These are phyloP conservation scores for Melanotaenia duboulayi DNA, from an alignment of 2,113 vertebrate genomes.

Conservation along the genomic window DNA sequence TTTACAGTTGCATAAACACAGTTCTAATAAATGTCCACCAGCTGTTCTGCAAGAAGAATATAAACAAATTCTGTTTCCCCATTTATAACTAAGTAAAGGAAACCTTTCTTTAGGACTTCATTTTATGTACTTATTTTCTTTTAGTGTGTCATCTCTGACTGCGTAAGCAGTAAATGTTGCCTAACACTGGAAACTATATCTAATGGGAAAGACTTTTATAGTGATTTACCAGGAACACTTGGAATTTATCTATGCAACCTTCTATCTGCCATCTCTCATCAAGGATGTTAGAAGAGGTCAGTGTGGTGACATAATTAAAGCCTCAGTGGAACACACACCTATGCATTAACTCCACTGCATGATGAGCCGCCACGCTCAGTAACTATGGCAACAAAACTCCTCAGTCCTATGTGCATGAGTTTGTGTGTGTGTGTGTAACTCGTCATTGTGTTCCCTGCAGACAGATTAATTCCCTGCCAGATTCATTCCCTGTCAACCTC, in stretches of 20 bases:
- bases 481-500: slow-evolving; percentile 79
- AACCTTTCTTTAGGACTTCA: slow-evolving; percentile 3
- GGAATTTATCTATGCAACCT: slow-evolving; percentile 46
- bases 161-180: slow-evolving; percentile 11
- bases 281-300: slow-evolving; percentile 61
- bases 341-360: slow-evolving; percentile 74
- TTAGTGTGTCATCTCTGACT: slow-evolving; percentile 10
- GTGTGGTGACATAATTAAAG: slow-evolving; percentile 59
- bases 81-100: background rate
- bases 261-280: slow-evolving; percentile 15
- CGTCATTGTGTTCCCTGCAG: slow-evolving; percentile 68
- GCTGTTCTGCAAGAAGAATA: background rate
- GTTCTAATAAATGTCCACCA: no score
- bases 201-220: background rate
- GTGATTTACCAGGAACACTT: slow-evolving; percentile 28
- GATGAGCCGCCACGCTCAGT: slow-evolving; percentile 67
- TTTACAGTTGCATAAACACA: no score
- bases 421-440: slow-evolving; percentile 33
- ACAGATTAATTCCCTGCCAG: slow-evolving; percentile 80
- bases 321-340: slow-evolving; percentile 64
- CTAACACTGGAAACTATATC: slow-evolving; percentile 25
- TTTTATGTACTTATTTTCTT: slow-evolving; percentile 22
- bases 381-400: slow-evolving; percentile 73
- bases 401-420: slow-evolving; percentile 45
- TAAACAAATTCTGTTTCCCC: background rate